phyloP scores from a whole-genome alignment of 2,113 vertebrate genomes.

The Sturnus vulgaris region DNA sequence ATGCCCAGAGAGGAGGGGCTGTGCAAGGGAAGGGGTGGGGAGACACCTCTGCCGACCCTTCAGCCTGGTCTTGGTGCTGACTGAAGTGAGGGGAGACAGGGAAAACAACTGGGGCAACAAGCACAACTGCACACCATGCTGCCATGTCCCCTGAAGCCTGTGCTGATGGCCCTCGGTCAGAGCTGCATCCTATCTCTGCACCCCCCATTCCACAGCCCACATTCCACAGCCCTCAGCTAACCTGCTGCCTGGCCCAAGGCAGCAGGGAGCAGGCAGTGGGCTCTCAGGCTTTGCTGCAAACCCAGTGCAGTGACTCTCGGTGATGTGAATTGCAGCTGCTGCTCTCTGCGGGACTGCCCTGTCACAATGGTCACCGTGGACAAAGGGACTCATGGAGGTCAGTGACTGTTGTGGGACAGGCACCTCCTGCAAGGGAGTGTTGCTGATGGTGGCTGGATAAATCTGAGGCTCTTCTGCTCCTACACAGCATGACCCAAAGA shows the following conservation, averaged over 20 bases:
- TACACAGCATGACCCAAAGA: background rate
- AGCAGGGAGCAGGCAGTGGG: background rate
- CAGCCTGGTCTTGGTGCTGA: background rate
- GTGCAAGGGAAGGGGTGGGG: background rate
- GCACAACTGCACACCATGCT: background rate
- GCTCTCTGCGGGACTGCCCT: background rate
- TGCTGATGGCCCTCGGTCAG: background rate
- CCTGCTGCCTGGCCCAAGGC: background rate
- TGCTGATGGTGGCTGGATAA: background rate
- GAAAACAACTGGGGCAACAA: background rate
- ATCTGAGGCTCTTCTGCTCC: background rate
- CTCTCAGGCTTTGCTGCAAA: background rate
- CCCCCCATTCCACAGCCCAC: background rate
- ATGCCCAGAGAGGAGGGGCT: background rate
- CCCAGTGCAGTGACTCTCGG: background rate
- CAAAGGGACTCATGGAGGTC: background rate
- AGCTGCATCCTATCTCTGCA: background rate
- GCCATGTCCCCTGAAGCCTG: background rate
- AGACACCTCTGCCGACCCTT: rapidly evolving
- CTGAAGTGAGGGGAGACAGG: background rate
- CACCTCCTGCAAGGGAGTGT: background rate
- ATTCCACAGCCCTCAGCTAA: background rate
- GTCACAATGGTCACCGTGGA: background rate
- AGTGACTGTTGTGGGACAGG: background rate
- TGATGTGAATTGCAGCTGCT: background rate